A percentile compares a stretch with the other conserved stretches of the same genome.
Evolutionary conservation across 2,113 vertebrate species (phyloP).

Genomic region (Callionymus lyra): DNA sequence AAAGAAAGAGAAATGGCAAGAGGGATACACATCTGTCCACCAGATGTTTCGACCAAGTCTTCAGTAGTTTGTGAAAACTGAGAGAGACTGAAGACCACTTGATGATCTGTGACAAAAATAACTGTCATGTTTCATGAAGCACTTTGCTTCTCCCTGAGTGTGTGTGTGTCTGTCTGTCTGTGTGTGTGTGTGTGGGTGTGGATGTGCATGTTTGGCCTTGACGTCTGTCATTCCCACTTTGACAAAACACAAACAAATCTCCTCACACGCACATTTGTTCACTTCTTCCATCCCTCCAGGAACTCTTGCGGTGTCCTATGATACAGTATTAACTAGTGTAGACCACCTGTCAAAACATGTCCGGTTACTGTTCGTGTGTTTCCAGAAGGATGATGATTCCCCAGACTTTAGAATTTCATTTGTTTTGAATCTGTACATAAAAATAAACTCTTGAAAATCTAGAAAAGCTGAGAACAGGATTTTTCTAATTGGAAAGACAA

Average conservation of each 20-base stretch:
- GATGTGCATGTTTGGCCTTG: slow-evolving; percentile 4
- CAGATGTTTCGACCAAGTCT: slow-evolving; percentile 45
- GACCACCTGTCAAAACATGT: slow-evolving; percentile 44
- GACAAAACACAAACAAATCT: slow-evolving; percentile 19
- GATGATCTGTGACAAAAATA: slow-evolving; percentile 26
- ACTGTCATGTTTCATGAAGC: slow-evolving; percentile 1
- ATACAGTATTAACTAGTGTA: slow-evolving; percentile 21
- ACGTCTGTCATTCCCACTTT: slow-evolving; percentile 28
- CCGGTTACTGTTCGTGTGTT: slow-evolving; percentile 11
- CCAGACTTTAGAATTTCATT: too few species aligned
- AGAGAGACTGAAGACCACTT: slow-evolving; percentile 27
- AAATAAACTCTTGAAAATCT: too few species aligned
- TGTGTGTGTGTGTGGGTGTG: not conserved
- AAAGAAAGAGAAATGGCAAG: slow-evolving; percentile 26
- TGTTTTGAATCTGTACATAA: too few species aligned
- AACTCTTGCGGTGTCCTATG: slow-evolving; percentile 23
- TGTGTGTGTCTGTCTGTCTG: not conserved
- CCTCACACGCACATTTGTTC: slow-evolving; percentile 11
- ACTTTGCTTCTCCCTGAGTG: too few species aligned
- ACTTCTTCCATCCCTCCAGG: slow-evolving; percentile 24
- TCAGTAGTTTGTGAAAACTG: slow-evolving; percentile 36
- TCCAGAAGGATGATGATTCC: slow-evolving; percentile 20
- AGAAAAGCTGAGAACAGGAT: too few species aligned
- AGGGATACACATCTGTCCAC: slow-evolving; percentile 51
- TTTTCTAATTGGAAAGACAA: too few species aligned